phyloP scores from a whole-genome alignment of 2,797 vertebrate species.

The Centroberyx gerrardi region DNA sequence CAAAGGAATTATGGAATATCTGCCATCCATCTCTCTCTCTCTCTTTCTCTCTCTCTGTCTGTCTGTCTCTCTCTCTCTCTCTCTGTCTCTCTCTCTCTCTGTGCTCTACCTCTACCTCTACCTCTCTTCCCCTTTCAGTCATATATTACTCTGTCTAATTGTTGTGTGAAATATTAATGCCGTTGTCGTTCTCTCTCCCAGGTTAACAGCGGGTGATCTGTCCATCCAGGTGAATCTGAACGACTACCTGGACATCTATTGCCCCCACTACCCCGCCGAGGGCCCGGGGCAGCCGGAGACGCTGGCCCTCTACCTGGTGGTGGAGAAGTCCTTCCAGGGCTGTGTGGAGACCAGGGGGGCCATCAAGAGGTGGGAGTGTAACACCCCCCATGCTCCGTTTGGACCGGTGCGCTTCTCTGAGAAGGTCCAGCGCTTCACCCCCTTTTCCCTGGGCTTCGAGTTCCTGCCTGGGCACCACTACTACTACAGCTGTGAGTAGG shows the following conservation, averaged over 20 bases:
- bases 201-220: conserved; percentile 90
- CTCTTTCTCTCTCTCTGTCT: conserved; percentile 20
- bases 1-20: conserved; percentile 46
- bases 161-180: conserved; percentile 57
- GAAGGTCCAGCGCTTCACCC: conserved; percentile 96
- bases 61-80: conserved; percentile 31
- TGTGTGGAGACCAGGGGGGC: conserved; percentile 87
- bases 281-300: conserved; percentile 69
- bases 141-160: conserved; percentile 40
- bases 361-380: conserved; percentile 94
- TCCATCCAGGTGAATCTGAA: conserved; percentile 90
- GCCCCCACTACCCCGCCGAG: conserved; percentile 89
- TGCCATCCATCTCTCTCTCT: conserved; percentile 42
- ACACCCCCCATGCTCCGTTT: conserved; percentile 86
- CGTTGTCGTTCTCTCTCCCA: conserved; percentile 64
- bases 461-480: conserved; percentile 92
- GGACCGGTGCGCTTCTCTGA: conserved; percentile 92
- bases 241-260: conserved; percentile 96
- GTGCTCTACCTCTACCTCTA: conserved; percentile 13
- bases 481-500: conserved; percentile 96
- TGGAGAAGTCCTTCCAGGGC: conserved; percentile 84
- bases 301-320: conserved; percentile 84
- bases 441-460: conserved; percentile 94
- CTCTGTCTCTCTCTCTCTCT: conserved; percentile 25
- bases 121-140: conserved; percentile 40